Percentiles rank a stretch among this genome's conserved stretches.
phyloP scores from a whole-genome alignment of 1,140 invertebrate genomes.

The Agrilus planipennis region DNA sequence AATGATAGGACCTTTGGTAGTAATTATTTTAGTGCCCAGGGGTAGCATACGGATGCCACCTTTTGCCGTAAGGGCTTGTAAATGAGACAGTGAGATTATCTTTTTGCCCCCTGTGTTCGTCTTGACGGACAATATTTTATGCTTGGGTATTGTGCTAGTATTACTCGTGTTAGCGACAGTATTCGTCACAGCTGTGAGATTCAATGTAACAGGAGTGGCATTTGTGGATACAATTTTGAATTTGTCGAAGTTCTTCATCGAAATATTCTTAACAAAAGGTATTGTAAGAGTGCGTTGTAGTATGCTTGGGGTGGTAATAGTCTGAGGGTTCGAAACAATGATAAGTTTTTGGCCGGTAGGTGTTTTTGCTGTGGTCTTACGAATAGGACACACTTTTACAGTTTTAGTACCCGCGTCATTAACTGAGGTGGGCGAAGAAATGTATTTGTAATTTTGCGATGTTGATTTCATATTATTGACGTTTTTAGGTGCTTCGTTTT shows the following conservation, averaged over 20 bases:
- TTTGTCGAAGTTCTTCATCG: constrained; percentile 30
- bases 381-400: constrained; percentile 11
- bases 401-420: constrained; percentile 7
- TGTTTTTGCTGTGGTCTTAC: constrained; percentile 18
- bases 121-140: constrained; percentile 28
- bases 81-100: constrained; percentile 25
- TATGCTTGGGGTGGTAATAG: constrained; percentile 23
- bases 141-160: constrained; percentile 19
- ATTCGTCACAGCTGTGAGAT: constrained; percentile 14
- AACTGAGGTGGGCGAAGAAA: constrained; percentile 5
- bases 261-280: constrained; percentile 28
- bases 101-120: constrained; percentile 23
- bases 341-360: constrained; percentile 29
- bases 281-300: constrained; percentile 29
- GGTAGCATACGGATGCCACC: constrained; percentile 28
- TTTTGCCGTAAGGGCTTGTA: constrained; percentile 28
- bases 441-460: constrained; percentile 8
- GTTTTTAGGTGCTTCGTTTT: constrained; percentile 19
- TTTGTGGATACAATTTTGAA: constrained; percentile 28
- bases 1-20: constrained; percentile 12
- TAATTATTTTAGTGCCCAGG: constrained; percentile 24
- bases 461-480: constrained; percentile 13
- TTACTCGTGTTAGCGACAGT: constrained; percentile 6
- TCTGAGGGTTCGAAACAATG: constrained; percentile 27
- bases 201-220: constrained; percentile 11